Conservation (phyloP, 2,797 vertebrate species). For the Ptychadena robeensis region DNA sequence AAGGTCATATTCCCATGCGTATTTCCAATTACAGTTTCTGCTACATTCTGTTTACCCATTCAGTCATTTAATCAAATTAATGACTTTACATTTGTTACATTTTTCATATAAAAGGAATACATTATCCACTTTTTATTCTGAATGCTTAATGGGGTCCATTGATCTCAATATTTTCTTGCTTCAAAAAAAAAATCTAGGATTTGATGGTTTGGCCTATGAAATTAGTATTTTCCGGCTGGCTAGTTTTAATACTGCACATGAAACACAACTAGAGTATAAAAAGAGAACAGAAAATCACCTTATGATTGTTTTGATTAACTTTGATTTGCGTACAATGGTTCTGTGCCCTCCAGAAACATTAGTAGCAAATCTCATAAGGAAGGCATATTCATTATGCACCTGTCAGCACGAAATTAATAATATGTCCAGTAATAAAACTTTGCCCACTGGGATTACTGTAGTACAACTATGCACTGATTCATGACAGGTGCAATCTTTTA, state of each 20-base stretch:
- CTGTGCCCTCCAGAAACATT: constrained; percentile 58
- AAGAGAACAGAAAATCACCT: constrained; percentile 57
- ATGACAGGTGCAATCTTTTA: constrained; percentile 31
- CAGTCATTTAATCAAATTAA: constrained; percentile 8
- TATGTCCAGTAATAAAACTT: constrained; percentile 37
- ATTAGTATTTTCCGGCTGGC: constrained; percentile 56
- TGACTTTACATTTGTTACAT: background rate
- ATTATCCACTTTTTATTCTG: constrained; percentile 34
- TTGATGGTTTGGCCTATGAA: constrained; percentile 44
- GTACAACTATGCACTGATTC: constrained; percentile 12
- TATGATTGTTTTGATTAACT: constrained; percentile 62
- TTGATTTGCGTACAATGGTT: constrained; percentile 59
- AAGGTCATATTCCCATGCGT: too few relatives aligned
- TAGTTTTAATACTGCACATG: constrained; percentile 51
- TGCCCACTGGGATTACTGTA: constrained; percentile 26
- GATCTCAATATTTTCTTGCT: constrained; percentile 49
- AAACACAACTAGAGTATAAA: constrained; percentile 48
- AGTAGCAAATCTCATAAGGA: constrained; percentile 55
- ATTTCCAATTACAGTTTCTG: too few relatives aligned
- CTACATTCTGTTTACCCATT: background rate
- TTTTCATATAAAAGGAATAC: constrained; percentile 30
- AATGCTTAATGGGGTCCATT: constrained; percentile 40
- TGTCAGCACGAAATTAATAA: constrained; percentile 60
- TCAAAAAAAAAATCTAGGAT: constrained; percentile 51
- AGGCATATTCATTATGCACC: constrained; percentile 57